phyloP scores from a whole-genome alignment of 1,140 invertebrate genomes.

The Drosophila willistoni region DNA sequence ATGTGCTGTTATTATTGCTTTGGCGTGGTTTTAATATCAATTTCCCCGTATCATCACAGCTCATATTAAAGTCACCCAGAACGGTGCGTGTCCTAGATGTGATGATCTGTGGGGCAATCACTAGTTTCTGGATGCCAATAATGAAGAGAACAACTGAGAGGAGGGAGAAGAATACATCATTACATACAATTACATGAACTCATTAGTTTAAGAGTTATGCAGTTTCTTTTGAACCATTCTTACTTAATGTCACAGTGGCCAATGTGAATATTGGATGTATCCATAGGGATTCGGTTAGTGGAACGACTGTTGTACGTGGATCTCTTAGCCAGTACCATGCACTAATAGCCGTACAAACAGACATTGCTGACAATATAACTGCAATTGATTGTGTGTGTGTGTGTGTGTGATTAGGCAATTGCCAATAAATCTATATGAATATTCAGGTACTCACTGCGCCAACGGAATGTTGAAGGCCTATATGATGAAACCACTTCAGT shows the following conservation, averaged over 20 bases:
- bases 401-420: conserved; percentile 17
- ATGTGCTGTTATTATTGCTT: conserved; percentile 83
- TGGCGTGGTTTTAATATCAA: conserved; percentile 93
- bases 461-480: conserved; percentile 94
- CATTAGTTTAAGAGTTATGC: too few relatives aligned
- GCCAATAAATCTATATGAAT: neutral
- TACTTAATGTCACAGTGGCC: conserved; percentile 92
- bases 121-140: conserved; percentile 96
- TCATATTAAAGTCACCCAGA: conserved; percentile 98
- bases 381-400: conserved; percentile 25
- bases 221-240: conserved; percentile 27
- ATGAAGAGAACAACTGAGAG: conserved; percentile 93
- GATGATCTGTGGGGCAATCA: conserved; percentile 98
- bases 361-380: conserved; percentile 93
- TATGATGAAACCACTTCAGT: conserved; percentile 98
- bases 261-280: conserved; percentile 99
- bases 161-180: conserved; percentile 23
- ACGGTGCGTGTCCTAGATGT: conserved; percentile 94
- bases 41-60: conserved; percentile 97
- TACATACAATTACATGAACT: neutral
- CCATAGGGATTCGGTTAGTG: conserved; percentile 94
- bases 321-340: conserved; percentile 98
- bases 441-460: conserved; percentile 91
- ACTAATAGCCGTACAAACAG: conserved; percentile 94
- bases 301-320: conserved; percentile 93